These are phyloP conservation scores for Drosophila albomicans DNA, from an alignment of 1,140 invertebrate genomes.

Conservation along the genomic window DNA sequence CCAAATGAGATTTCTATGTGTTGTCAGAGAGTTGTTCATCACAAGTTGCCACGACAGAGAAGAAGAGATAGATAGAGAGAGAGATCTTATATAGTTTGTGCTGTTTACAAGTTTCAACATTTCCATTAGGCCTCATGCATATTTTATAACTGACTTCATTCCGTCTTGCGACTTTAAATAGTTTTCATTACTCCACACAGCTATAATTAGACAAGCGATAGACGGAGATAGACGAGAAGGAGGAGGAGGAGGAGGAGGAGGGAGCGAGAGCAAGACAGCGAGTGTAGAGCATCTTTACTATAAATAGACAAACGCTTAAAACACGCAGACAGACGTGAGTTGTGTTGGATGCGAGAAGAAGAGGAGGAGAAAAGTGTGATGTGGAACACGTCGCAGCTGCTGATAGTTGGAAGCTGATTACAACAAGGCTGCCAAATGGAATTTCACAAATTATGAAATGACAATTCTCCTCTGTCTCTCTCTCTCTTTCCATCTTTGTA, in stretches of 20 bases:
- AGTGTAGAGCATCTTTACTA: conserved; percentile 43
- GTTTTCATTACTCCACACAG: conserved; percentile 75
- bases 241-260: background rate
- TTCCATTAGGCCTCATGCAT: conserved; percentile 74
- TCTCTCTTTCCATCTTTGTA: conserved; percentile 11
- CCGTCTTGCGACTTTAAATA: conserved; percentile 63
- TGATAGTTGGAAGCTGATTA: conserved; percentile 65
- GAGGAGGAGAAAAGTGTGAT: conserved; percentile 1
- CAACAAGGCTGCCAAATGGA: conserved; percentile 55
- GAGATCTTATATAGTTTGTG: conserved; percentile 38
- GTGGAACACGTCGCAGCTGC: conserved; percentile 55
- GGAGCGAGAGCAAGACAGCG: background rate
- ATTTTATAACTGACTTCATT: conserved; percentile 78
- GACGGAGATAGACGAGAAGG: background rate
- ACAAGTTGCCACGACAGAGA: background rate
- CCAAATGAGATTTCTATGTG: conserved; percentile 4
- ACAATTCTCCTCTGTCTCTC: conserved; percentile 22
- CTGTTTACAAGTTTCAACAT: conserved; percentile 70
- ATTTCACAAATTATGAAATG: conserved; percentile 59
- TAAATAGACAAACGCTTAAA: conserved; percentile 59
- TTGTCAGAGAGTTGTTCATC: conserved; percentile 9
- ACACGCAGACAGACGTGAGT: conserved; percentile 15
- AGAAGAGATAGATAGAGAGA: too few species aligned
- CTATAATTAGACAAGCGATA: conserved; percentile 71
- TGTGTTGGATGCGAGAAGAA: background rate